Percentiles rank a stretch among this genome's conserved stretches.
phyloP scores from a whole-genome alignment of 2,888 invertebrate species.

The Nymphalis c-album region DNA sequence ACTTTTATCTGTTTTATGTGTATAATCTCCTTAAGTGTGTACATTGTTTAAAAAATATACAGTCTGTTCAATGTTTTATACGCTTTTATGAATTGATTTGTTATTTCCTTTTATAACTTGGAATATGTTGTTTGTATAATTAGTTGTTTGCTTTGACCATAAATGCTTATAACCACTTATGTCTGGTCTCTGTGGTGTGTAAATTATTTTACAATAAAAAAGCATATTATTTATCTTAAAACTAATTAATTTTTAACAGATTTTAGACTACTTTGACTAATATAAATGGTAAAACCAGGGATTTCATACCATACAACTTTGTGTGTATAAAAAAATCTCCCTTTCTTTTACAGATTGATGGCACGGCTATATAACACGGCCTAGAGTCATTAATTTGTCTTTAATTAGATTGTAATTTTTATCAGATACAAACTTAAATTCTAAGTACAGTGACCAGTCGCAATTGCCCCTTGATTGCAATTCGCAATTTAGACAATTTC shows the following conservation, averaged over 20 bases:
- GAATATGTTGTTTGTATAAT: not conserved
- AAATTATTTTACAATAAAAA: too few relatives aligned
- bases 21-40: slow-evolving; percentile 9
- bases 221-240: too few relatives aligned
- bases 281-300: too few relatives aligned
- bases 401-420: not conserved
- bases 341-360: too few relatives aligned
- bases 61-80: not conserved
- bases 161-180: too few relatives aligned
- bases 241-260: too few relatives aligned
- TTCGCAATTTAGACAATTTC: slow-evolving; percentile 38
- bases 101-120: not conserved
- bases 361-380: too few relatives aligned
- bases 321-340: too few relatives aligned
- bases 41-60: not conserved
- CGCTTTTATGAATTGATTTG: not conserved
- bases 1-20: slow-evolving; percentile 6
- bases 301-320: too few relatives aligned
- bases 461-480: slow-evolving; percentile 37
- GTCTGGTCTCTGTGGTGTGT: too few relatives aligned
- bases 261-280: too few relatives aligned
- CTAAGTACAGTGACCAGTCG: slow-evolving; percentile 27
- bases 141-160: too few relatives aligned
- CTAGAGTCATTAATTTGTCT: not conserved
- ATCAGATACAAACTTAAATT: not conserved